These are phyloP conservation scores for Drosophila sturtevanti DNA, from an alignment of 1,140 invertebrate genomes.

Conservation along the genomic window DNA sequence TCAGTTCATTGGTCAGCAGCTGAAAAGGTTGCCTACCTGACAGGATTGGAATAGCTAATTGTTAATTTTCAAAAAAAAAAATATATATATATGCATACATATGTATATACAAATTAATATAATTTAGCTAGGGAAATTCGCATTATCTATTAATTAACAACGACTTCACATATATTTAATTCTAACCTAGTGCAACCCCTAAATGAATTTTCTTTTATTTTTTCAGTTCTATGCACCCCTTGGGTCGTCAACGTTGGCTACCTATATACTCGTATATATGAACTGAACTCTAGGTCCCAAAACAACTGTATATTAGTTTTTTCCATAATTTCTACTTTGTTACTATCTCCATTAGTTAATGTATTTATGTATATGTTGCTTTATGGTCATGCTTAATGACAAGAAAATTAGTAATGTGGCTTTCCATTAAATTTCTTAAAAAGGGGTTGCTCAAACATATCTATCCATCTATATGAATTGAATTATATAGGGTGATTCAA, in stretches of 20 bases:
- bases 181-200: background rate
- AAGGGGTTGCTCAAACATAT: background rate
- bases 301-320: constrained; percentile 4
- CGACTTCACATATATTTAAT: background rate
- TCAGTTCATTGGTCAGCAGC: constrained; percentile 18
- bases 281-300: background rate
- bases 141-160: constrained; percentile 13
- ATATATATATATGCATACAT: no score
- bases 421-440: background rate
- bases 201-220: constrained; percentile 1
- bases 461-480: no score
- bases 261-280: no score
- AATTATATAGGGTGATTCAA: no score
- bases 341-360: constrained; percentile 2
- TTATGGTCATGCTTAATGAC: constrained; percentile 2
- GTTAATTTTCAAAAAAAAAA: background rate
- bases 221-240: background rate
- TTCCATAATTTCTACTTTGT: constrained; percentile 4
- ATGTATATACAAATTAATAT: background rate
- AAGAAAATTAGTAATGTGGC: background rate
- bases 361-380: background rate
- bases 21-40: constrained; percentile 38
- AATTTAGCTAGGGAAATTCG: constrained; percentile 1
- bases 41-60: background rate
- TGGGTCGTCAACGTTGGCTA: background rate